Evolutionary conservation across 2,797 vertebrate species (phyloP), one percentile per base, ranked within the genome.

Genomic region (Acipenser ruthenus): DNA sequence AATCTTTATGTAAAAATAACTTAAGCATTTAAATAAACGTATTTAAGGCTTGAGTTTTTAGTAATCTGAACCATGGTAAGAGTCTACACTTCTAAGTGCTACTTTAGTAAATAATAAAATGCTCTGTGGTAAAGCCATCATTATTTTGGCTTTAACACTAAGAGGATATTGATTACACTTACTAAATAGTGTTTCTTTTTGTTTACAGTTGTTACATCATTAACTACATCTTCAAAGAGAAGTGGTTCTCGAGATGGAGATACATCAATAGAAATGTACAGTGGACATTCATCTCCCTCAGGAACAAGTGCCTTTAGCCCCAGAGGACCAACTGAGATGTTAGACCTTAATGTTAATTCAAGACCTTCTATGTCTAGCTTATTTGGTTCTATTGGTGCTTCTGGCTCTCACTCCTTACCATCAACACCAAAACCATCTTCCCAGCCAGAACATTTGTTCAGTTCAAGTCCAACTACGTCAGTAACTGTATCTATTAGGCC

Each of bases 141-240:
- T 37, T 37, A 37, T 37, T 37, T 37, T 37, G 37, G 37, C 37
- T 37, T 37, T 37, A 5, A 37, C 37, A 37, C 37, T 5, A 37
- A 37, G 18, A 18, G 37, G 4, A 37, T 37, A 37, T 37, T 37
- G 37, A 37, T 5, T 37, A 37, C 37, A 5, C 37, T 37, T 37
- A 37, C 4, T 37, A 37, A 37, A 37, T 37, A 37, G 37, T 67
- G 49, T 65, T 59, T 66, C 6, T 58, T 74, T n/a, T 72, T 79
- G 62, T 75, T 10, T 77, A 2, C 76, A 96, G 94, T 82, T 60
- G 83, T 82, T 1, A 59, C 80, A 67, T 73, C 78, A 18, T 71
- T 74, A 23, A 66, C 83, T 68, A 83, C 69, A 1, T 84, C 80
- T 67, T 78, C 5, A 37, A 37, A 37, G 3, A 37, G 37, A 37